A percentile compares a stretch with the other conserved stretches of the same genome.
phyloP scores from a whole-genome alignment of 1,140 invertebrate species.

The Oncopodura yosiiana region DNA sequence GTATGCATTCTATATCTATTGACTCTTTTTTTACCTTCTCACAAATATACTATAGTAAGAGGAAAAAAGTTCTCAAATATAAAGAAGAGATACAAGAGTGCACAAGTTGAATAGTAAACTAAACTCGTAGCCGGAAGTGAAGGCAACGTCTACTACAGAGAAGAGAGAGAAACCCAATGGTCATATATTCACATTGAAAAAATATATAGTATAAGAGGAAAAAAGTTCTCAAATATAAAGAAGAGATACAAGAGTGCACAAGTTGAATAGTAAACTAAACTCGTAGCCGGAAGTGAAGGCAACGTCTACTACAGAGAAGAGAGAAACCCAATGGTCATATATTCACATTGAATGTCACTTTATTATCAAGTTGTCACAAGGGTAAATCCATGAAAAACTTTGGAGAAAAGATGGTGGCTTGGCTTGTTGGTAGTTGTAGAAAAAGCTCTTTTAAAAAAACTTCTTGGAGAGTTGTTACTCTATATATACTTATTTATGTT shows the following conservation, averaged over 20 bases:
- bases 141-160: background rate
- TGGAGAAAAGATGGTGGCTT: slow-evolving; percentile 17
- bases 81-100: background rate
- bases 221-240: background rate
- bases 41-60: too few relatives aligned
- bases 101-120: slow-evolving; percentile 19
- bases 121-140: slow-evolving; percentile 16
- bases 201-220: background rate
- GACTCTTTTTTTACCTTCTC: too few relatives aligned
- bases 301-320: background rate
- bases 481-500: too few relatives aligned
- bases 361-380: slow-evolving; percentile 16
- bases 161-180: background rate
- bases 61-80: background rate
- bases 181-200: background rate
- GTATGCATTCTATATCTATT: too few relatives aligned
- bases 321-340: slow-evolving; percentile 9
- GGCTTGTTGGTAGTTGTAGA: background rate
- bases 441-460: slow-evolving; percentile 9
- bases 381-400: slow-evolving; percentile 18
- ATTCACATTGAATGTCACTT: slow-evolving; percentile 19
- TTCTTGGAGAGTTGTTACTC: too few relatives aligned
- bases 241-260: background rate
- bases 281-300: slow-evolving; percentile 22
- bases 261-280: slow-evolving; percentile 20